These are phyloP conservation scores for Bettongia penicillata DNA, from an alignment of 2,113 vertebrate genomes.

Conservation along the genomic window DNA sequence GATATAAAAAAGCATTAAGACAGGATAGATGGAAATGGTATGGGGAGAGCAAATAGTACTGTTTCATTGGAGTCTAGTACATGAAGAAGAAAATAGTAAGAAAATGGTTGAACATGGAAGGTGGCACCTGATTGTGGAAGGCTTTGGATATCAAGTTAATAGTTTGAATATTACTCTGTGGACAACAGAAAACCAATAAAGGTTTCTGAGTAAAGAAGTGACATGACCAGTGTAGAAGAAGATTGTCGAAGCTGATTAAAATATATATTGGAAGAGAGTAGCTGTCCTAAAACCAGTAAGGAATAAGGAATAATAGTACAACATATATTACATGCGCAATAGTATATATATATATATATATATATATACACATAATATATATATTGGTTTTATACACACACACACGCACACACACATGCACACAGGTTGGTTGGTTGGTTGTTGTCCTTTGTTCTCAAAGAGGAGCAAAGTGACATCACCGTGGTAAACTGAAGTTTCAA, in stretches of 20 bases:
- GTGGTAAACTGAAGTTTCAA: too few relatives aligned
- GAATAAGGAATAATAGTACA: not conserved
- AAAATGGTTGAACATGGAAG: not conserved
- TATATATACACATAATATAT: too few relatives aligned
- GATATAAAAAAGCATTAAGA: not conserved
- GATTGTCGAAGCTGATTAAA: not conserved
- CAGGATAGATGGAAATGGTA: not conserved
- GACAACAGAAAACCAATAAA: not conserved
- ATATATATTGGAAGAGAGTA: not conserved
- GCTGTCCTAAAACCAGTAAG: not conserved
- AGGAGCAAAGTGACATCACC: too few relatives aligned
- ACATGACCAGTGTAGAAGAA: not conserved
- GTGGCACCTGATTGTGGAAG: not conserved
- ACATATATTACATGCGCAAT: not conserved
- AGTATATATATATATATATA: too few relatives aligned
- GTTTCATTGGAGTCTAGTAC: not conserved
- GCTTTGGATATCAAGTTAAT: not conserved
- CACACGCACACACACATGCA: too few relatives aligned
- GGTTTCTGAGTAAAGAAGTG: not conserved
- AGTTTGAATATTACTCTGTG: not conserved
- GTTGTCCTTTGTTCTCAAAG: too few relatives aligned
- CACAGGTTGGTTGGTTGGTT: too few relatives aligned
- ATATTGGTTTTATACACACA: too few relatives aligned
- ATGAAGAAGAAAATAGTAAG: not conserved
- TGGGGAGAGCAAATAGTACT: not conserved